phyloP scores from a whole-genome alignment of 2,797 vertebrate species.

The Rallus crepitans region DNA sequence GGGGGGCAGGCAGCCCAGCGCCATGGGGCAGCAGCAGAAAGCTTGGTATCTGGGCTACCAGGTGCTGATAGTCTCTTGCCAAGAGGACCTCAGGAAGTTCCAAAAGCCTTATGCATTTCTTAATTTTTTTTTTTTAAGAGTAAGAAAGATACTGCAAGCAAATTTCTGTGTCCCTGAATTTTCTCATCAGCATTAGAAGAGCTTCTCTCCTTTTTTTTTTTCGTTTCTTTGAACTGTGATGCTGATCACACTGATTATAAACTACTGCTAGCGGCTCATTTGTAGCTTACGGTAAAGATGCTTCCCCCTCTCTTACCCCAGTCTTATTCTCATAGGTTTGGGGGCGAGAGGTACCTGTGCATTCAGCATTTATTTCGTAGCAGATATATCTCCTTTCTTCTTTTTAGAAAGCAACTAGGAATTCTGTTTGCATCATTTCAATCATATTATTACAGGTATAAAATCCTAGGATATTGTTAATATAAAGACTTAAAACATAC shows the following conservation, averaged over 20 bases:
- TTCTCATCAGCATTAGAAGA: conserved; percentile 42
- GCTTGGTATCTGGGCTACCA: neutral
- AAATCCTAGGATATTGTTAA: neutral
- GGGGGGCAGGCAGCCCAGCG: neutral
- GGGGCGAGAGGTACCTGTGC: neutral
- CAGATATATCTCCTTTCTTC: neutral
- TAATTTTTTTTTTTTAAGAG: conserved; percentile 11
- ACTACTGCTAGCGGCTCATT: conserved; percentile 25
- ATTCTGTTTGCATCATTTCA: neutral
- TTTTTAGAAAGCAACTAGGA: neutral
- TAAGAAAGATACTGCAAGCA: conserved; percentile 14
- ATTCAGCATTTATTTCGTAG: conserved; percentile 31
- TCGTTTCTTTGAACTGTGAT: neutral
- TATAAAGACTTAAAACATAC: neutral
- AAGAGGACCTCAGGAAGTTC: conserved; percentile 33
- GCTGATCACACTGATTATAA: neutral
- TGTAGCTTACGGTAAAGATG: neutral
- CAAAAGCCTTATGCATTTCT: neutral
- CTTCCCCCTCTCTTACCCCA: neutral
- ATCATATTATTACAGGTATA: neutral
- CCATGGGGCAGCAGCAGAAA: neutral
- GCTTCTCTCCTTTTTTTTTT: conserved; percentile 38
- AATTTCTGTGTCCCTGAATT: neutral
- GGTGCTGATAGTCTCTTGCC: conserved; percentile 26
- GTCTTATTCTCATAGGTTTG: conserved; percentile 24